A percentile compares a stretch with the other conserved stretches of the same genome.
Conservation (phyloP, 2,113 vertebrate species). For the Dromaius novaehollandiae region DNA sequence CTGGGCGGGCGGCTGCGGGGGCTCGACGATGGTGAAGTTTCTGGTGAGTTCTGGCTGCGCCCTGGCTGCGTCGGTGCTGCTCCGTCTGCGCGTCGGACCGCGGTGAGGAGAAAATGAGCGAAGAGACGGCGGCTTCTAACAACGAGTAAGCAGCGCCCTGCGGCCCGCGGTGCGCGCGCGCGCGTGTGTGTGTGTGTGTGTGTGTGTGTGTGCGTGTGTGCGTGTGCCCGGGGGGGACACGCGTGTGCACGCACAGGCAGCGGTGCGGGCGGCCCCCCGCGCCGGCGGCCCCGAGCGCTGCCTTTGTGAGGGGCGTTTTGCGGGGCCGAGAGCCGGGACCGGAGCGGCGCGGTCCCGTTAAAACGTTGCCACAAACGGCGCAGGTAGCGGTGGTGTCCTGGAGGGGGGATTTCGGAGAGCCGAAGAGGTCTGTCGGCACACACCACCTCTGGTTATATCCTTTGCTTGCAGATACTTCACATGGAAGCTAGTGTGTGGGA, state of each 20-base stretch:
- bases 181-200: neutral
- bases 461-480: conserved; percentile 61
- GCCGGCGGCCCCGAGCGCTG: neutral
- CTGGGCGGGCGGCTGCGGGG: conserved; percentile 63
- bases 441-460: conserved; percentile 21
- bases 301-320: neutral
- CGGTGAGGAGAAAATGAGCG: conserved; percentile 99
- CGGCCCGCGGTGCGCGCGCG: no score
- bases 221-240: neutral
- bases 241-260: neutral
- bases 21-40: conserved; percentile 80
- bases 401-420: neutral
- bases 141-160: conserved; percentile 88
- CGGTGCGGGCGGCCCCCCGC: no score
- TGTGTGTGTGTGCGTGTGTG: no score
- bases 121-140: conserved; percentile 97
- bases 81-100: conserved; percentile 83
- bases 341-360: neutral
- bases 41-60: conserved; percentile 76
- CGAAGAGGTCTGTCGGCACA: neutral
- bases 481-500: conserved; percentile 76
- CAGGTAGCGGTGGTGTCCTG: neutral
- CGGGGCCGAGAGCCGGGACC: neutral
- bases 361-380: neutral
- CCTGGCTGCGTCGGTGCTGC: conserved; percentile 86